Evolutionary conservation across 2,888 invertebrate species (phyloP).

Genomic region (Ophion slaviceki): DNA sequence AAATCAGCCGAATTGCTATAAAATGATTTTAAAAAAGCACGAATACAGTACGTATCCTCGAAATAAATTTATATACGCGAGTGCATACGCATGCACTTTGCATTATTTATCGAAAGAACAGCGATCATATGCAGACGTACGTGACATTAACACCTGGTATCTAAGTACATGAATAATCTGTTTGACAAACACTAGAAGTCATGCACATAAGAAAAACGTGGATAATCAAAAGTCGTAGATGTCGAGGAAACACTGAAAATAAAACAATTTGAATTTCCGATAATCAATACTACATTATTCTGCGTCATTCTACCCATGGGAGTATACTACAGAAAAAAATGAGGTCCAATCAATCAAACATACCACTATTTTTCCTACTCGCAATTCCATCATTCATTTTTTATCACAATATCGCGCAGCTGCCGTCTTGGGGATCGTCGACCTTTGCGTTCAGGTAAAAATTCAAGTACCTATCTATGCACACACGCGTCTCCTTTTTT

Average conservation of each 20-base stretch:
- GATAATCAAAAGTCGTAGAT: not conserved
- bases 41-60: too few relatives aligned
- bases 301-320: not conserved
- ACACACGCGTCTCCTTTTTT: too few relatives aligned
- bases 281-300: not conserved
- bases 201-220: constrained; percentile 32
- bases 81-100: too few relatives aligned
- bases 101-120: not conserved
- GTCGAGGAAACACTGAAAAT: not conserved
- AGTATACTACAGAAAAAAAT: not conserved
- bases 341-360: not conserved
- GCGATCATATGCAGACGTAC: not conserved
- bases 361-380: too few relatives aligned
- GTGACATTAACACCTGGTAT: constrained; percentile 34
- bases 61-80: too few relatives aligned
- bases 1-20: too few relatives aligned
- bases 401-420: too few relatives aligned
- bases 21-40: too few relatives aligned
- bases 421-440: not conserved
- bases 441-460: not conserved
- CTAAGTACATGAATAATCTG: constrained; percentile 45
- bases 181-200: constrained; percentile 23
- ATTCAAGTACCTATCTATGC: not conserved
- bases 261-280: not conserved
- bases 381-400: too few relatives aligned